Evolutionary conservation across 2,888 invertebrate genomes (phyloP).

Genomic region (Lasioglossum morio): DNA sequence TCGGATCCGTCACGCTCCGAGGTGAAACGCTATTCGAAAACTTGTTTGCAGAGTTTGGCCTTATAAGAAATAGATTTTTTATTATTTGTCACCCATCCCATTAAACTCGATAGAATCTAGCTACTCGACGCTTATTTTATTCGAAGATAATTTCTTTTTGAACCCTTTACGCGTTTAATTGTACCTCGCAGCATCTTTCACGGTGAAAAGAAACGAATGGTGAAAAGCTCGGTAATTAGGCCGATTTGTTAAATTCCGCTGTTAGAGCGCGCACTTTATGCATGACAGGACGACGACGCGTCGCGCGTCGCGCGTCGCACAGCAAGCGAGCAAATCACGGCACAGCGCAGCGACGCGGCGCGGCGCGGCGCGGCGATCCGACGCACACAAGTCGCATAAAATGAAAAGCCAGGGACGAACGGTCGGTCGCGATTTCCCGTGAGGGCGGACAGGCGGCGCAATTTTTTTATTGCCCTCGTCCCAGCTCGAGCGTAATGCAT

Average conservation of each 20-base stretch:
- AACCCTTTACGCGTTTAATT: background rate
- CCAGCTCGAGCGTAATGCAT: conserved; percentile 45
- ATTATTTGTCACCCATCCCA: too few species aligned
- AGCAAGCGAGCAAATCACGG: background rate
- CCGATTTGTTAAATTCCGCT: background rate
- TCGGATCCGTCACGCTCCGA: too few species aligned
- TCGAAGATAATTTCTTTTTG: too few species aligned
- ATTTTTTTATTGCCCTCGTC: conserved; percentile 18
- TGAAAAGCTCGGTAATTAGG: background rate
- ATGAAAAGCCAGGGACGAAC: background rate
- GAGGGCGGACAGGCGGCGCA: background rate
- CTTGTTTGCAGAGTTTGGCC: too few species aligned
- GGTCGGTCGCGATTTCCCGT: conserved; percentile 5
- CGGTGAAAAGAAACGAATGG: background rate
- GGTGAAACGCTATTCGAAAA: too few species aligned
- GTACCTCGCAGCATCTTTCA: background rate
- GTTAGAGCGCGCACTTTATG: background rate
- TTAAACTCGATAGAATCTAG: too few species aligned
- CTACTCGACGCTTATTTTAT: too few species aligned
- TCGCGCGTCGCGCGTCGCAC: background rate
- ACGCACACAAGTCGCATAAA: background rate
- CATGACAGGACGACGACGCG: background rate
- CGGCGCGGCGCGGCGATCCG: background rate
- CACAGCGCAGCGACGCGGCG: background rate
- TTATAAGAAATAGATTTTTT: too few species aligned